Base-by-base conservation (phyloP, 2,113 vertebrate species). In the Misgurnus mizolepis region DNA sequence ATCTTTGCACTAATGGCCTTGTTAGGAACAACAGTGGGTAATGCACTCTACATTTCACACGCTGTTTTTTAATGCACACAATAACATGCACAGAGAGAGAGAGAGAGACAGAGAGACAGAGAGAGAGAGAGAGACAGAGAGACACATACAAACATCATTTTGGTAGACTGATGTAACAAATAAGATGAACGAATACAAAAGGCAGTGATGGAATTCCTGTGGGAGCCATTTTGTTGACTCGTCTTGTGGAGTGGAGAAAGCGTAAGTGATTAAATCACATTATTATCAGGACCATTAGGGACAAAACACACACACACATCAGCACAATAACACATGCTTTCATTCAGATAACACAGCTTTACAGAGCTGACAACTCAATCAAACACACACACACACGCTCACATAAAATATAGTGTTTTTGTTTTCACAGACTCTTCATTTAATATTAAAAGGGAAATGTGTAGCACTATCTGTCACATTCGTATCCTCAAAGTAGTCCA, bases 161-260 rank as follows among this genome's bases (percentile, higher is more conserved):
- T 74, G n/a, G 9, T 58, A 60, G 61, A 65, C 6, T 67, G 55
- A 34, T 56, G 40, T 45, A 47, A 68, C 7, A 68, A 56, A 68
- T 43, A 65, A 0, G 18, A 47, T 40, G 68, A 69, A 78, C 9
- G 0, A 65, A 43, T 60, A 76, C 39, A 80, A 79, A 61, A 76
- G 67, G n/a, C 39, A 76, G 50, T 9, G 14, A 60, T 49, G 39
- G 60, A 64, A 50, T 60, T 81, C 60, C 60, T 49, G n/a, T 11
- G 55, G 60, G 65, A 84, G 67, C 68, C 62, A 68, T 81, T 74
- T 81, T 81, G 69, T 79, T 81, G 75, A 78, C 69, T 75, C n/a
- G 53, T 68, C 79, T 78, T 78, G 67, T 78, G 62, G 62, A 78
- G 62, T 81, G 65, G 56, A 76, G 49, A 80, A 76, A 76, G 74